Evolutionary conservation across 2,113 vertebrate species (phyloP), one percentile per base, ranked within the genome.

Genomic region (Patagioenas fasciata): DNA sequence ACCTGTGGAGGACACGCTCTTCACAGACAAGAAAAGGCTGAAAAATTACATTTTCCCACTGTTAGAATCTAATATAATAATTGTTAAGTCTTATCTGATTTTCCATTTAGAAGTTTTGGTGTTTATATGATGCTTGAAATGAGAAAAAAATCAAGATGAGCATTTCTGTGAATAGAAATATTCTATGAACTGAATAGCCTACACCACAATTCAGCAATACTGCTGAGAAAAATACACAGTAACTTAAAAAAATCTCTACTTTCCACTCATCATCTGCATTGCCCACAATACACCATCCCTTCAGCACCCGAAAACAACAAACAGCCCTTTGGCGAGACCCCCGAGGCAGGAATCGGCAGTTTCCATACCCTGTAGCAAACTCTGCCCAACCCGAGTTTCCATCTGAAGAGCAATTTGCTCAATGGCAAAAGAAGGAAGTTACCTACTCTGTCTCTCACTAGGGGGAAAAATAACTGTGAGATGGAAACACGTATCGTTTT

Each of bases 381-480:
- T 47, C 44, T 17, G 48, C 61, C 67, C 4, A 6, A 25, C 1
- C 0, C 2, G 14, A 77, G 44, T 21, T 77, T 42, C 70, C 67
- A 80, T 75, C 36, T 77, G 44, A 93, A 89, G 28, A 95, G 31
- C 53, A 47, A 81, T 85, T 87, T 85, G 20, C 66, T 95, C 70
- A 54, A 40, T 38, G 20, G 77, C 53, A 81, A 88, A 91, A 67
- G 1, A 85, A 92, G 80, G 60, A 69, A 85, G 47, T 48, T 89
- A 92, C 15, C 44, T 65, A 47, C 17, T 34, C 15, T 44, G 4
- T 32, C 58, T 57, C 62, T 48, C 29, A 40, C 10, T 10, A 82
- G 19, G 38, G 69, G 47, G 57, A 31, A 82, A 94, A 53, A 6
- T 11, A 81, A 14, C 75, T 18, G 7, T 15, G 18, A 87, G 62